These are phyloP conservation scores for Apodemia duryi DNA, from an alignment of 2,888 invertebrate species.

Conservation along the genomic window DNA sequence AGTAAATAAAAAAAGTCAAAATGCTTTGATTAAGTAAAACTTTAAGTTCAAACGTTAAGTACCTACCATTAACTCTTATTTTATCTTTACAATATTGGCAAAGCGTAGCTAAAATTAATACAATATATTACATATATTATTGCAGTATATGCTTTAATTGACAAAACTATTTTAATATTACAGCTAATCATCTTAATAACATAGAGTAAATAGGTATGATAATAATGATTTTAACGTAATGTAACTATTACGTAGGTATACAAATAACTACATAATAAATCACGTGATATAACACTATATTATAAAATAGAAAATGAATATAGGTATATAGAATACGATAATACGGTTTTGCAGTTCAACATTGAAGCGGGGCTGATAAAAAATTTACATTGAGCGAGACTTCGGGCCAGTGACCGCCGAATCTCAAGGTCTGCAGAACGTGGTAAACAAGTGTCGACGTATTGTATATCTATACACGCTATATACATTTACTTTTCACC, in stretches of 20 bases:
- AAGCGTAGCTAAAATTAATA: no score
- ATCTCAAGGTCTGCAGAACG: constrained; percentile 74
- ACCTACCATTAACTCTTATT: no score
- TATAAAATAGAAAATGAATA: constrained; percentile 12
- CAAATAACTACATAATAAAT: neutral
- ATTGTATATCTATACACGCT: constrained; percentile 28
- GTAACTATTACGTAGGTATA: neutral
- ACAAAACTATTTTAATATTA: no score
- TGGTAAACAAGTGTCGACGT: constrained; percentile 68
- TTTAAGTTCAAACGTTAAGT: no score
- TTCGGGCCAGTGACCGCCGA: constrained; percentile 73
- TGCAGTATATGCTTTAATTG: no score
- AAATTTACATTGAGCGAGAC: constrained; percentile 51
- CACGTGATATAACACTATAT: constrained; percentile 12
- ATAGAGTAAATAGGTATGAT: no score
- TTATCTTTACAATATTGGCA: no score
- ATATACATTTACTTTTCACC: constrained; percentile 23
- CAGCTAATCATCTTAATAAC: no score
- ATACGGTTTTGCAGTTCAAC: constrained; percentile 21
- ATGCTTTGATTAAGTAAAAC: no score
- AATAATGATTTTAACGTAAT: no score
- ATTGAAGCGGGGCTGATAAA: constrained; percentile 41
- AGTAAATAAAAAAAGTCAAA: no score
- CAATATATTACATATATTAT: no score
- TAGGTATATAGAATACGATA: constrained; percentile 22